These are phyloP conservation scores for Coptodon rendalli DNA, from an alignment of 2,113 vertebrate species.

Conservation along the genomic window DNA sequence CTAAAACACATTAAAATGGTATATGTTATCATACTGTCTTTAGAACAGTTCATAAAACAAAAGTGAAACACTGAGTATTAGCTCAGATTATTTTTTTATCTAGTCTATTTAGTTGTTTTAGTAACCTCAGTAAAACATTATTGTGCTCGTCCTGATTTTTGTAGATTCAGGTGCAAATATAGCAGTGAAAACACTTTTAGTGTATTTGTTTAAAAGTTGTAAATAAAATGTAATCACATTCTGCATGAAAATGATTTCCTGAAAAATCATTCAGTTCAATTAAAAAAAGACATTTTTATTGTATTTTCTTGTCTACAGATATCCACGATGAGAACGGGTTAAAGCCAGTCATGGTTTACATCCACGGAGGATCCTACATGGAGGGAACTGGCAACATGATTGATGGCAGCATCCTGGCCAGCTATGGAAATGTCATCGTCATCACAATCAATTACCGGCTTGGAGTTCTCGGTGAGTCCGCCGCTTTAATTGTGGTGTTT, in stretches of 20 bases:
- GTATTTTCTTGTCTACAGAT: slow-evolving; percentile 61
- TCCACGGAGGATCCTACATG: slow-evolving; percentile 95
- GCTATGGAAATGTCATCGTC: slow-evolving; percentile 91
- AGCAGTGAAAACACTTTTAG: not conserved
- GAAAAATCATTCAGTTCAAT: rapidly evolving
- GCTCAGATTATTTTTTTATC: not conserved
- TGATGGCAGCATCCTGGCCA: slow-evolving; percentile 91
- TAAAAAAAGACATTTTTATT: too few species aligned
- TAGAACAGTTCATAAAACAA: not conserved
- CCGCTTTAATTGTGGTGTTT: not conserved
- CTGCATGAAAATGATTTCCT: not conserved
- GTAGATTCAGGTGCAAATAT: not conserved
- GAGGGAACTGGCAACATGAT: slow-evolving; percentile 95
- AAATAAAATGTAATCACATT: not conserved
- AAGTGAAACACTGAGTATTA: not conserved
- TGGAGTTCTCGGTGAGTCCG: slow-evolving; percentile 83
- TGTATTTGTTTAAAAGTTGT: not conserved
- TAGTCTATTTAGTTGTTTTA: not conserved
- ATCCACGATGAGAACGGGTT: slow-evolving; percentile 90
- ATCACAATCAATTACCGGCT: slow-evolving; percentile 90
- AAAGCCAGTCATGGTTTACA: slow-evolving; percentile 94
- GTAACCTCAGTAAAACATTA: not conserved
- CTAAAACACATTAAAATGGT: not conserved
- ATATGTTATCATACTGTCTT: not conserved
- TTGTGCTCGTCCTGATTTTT: not conserved